These are phyloP conservation scores for Hirudo medicinalis DNA, from an alignment of 1,140 invertebrate species.

Conservation along the genomic window DNA sequence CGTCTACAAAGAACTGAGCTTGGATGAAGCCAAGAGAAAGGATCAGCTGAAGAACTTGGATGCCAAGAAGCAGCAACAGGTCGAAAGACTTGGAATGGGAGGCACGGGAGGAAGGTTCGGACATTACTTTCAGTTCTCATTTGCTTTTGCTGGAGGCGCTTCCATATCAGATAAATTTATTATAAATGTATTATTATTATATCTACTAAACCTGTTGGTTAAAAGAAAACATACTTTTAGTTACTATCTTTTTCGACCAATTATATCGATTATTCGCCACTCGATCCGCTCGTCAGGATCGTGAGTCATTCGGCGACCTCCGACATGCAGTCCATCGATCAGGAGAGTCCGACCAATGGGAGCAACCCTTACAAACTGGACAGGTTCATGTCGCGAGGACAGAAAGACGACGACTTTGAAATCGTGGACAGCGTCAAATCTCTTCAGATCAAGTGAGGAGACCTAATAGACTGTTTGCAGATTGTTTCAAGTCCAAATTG, in stretches of 20 bases:
- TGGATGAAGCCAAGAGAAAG: conserved; percentile 63
- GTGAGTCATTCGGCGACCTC: conserved; percentile 80
- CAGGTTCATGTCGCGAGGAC: conserved; percentile 16
- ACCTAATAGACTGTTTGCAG: background rate
- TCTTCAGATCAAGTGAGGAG: background rate
- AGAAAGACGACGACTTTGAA: conserved; percentile 43
- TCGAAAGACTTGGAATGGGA: conserved; percentile 88
- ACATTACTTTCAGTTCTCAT: background rate
- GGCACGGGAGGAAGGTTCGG: conserved; percentile 49
- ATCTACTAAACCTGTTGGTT: too few relatives aligned
- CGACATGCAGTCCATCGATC: conserved; percentile 84
- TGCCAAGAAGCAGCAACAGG: conserved; percentile 72
- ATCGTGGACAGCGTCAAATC: conserved; percentile 35
- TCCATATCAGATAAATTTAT: too few relatives aligned
- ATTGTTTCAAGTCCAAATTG: too few relatives aligned
- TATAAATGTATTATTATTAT: too few relatives aligned
- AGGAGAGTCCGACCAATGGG: conserved; percentile 40
- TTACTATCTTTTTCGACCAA: too few relatives aligned
- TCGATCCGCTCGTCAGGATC: conserved; percentile 44
- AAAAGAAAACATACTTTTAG: background rate
- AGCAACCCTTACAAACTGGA: conserved; percentile 10
- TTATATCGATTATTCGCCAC: too few relatives aligned
- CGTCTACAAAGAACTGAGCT: conserved; percentile 71
- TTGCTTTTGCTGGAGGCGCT: background rate
- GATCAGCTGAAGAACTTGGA: conserved; percentile 61